phyloP scores from a whole-genome alignment of 2,888 invertebrate species.

The Allolobophora icterica region DNA sequence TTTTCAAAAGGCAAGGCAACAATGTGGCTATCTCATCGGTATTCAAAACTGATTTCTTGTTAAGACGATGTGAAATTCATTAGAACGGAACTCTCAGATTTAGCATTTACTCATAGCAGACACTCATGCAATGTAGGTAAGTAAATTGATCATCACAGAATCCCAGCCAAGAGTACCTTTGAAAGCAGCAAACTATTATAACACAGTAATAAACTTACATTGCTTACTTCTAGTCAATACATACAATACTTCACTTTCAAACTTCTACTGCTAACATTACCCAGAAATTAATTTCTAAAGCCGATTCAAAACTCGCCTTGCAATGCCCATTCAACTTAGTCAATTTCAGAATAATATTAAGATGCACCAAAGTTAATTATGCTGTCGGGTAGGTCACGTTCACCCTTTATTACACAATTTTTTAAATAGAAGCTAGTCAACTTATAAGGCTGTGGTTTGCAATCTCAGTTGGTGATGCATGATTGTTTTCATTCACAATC shows the following conservation, averaged over 20 bases:
- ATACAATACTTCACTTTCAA: neutral
- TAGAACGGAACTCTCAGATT: neutral
- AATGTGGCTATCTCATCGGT: neutral
- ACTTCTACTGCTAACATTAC: neutral
- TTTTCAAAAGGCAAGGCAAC: neutral
- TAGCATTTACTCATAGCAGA: neutral
- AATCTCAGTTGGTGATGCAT: slow-evolving; percentile 52
- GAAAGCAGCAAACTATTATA: neutral
- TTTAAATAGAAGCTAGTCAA: neutral
- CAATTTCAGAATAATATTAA: neutral
- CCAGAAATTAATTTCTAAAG: neutral
- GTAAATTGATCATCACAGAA: slow-evolving; percentile 36
- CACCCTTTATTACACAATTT: neutral
- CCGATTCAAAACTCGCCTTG: neutral
- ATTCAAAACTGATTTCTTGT: neutral
- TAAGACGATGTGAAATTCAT: neutral
- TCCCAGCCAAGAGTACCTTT: neutral
- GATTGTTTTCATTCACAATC: slow-evolving; percentile 45
- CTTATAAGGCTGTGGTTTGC: neutral
- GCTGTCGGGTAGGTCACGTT: neutral
- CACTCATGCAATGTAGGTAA: slow-evolving; percentile 26
- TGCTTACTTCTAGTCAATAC: neutral
- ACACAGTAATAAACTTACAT: neutral
- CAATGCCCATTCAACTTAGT: no score
- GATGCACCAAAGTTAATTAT: neutral